Percentiles rank a stretch among this genome's conserved stretches.
Evolutionary conservation across 64 coral and sea anemone genomes (phyloP).

Genomic region (Dendrophyllia cribrosa): DNA sequence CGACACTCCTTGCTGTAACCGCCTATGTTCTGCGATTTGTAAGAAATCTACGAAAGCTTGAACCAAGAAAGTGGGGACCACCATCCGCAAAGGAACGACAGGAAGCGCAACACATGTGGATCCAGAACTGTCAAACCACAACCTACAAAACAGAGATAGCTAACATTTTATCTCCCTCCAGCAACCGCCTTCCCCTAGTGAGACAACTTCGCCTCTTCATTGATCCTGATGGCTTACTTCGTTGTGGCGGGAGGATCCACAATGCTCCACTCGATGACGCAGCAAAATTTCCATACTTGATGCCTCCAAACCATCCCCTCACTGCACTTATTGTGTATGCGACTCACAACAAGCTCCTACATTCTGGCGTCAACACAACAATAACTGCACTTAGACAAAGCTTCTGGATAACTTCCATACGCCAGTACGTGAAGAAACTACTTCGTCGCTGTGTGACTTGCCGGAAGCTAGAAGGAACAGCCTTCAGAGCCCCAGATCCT

Average conservation of each 20-base stretch:
- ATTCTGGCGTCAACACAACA: conserved; percentile 65
- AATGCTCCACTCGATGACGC: conserved; percentile 39
- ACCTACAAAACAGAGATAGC: conserved; percentile 45
- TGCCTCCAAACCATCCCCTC: conserved; percentile 63
- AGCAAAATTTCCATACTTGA: conserved; percentile 60
- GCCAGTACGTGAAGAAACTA: conserved; percentile 49
- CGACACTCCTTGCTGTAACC: background rate
- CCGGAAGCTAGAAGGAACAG: conserved; percentile 41
- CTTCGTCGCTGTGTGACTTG: conserved; percentile 64
- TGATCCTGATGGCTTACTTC: conserved; percentile 50
- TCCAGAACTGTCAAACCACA: conserved; percentile 19
- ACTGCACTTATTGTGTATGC: conserved; percentile 53
- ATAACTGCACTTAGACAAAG: conserved; percentile 71
- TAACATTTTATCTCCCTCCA: conserved; percentile 38
- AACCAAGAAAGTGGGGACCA: background rate
- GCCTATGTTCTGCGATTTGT: background rate
- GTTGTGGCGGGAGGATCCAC: conserved; percentile 67
- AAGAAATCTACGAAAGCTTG: background rate
- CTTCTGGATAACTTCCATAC: conserved; percentile 52
- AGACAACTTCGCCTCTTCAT: conserved; percentile 50
- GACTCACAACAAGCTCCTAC: conserved; percentile 37
- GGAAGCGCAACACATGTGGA: conserved; percentile 20
- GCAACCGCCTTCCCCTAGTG: conserved; percentile 17
- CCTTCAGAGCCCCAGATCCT: conserved; percentile 26
- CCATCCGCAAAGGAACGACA: background rate